Conservation (phyloP, 2,888 invertebrate genomes). For the Tribolium freemani region DNA sequence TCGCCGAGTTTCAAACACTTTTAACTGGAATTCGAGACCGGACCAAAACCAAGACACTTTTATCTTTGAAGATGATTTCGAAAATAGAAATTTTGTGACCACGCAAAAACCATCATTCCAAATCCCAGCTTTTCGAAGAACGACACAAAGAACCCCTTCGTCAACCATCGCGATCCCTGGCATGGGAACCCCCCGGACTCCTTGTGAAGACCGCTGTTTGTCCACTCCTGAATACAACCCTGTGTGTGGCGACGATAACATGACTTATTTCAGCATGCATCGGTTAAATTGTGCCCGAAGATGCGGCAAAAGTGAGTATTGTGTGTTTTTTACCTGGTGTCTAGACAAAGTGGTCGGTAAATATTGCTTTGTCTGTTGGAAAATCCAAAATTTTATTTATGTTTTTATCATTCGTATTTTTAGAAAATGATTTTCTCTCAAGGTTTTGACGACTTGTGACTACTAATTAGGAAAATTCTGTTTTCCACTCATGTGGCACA, state of each 20-base stretch:
- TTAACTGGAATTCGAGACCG: neutral
- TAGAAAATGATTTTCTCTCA: neutral
- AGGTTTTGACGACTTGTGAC: neutral
- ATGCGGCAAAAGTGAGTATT: conserved; percentile 62
- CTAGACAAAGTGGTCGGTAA: too few species aligned
- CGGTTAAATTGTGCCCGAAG: conserved; percentile 59
- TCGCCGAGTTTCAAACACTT: neutral
- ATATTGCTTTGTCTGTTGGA: neutral
- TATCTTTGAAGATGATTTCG: conserved; percentile 32
- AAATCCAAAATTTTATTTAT: conserved; percentile 13
- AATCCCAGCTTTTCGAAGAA: neutral
- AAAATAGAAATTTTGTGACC: conserved; percentile 8
- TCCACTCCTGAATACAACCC: conserved; percentile 63
- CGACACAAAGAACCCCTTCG: conserved; percentile 29
- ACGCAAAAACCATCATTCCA: conserved; percentile 15
- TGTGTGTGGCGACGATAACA: conserved; percentile 61
- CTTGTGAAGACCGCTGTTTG: conserved; percentile 58
- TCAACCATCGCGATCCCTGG: conserved; percentile 56
- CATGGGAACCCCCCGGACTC: conserved; percentile 57
- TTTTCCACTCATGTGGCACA: neutral
- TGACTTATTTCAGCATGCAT: conserved; percentile 59
- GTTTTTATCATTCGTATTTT: neutral
- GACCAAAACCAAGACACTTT: conserved; percentile 2
- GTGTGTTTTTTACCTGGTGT: too few species aligned
- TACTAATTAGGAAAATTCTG: neutral